phyloP scores from a whole-genome alignment of 2,888 invertebrate genomes.

The Deilephila elpenor region DNA sequence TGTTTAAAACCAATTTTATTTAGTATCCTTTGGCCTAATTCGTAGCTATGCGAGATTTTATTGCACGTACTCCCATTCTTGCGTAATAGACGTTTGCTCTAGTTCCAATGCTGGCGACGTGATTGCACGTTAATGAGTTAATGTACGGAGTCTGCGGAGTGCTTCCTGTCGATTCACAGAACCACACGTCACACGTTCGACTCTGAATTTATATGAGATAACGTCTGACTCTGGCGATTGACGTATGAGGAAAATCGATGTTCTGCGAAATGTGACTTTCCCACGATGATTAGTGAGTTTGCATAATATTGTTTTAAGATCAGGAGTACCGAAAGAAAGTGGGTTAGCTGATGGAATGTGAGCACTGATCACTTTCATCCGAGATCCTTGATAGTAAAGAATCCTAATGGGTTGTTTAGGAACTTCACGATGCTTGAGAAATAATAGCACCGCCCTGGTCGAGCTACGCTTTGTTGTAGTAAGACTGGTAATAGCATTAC shows the following conservation, averaged over 20 bases:
- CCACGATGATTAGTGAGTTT: neutral
- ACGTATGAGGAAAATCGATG: slow-evolving; percentile 27
- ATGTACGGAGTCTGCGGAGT: slow-evolving; percentile 35
- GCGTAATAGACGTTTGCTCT: slow-evolving; percentile 21
- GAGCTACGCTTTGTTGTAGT: too few relatives aligned
- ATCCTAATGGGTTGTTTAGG: neutral
- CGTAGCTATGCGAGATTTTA: neutral
- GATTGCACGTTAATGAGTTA: slow-evolving; percentile 31
- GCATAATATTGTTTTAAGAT: neutral
- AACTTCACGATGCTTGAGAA: too few relatives aligned
- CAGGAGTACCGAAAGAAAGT: neutral
- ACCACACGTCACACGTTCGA: slow-evolving; percentile 44
- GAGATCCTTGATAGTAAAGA: neutral
- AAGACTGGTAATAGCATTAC: too few relatives aligned
- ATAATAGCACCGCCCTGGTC: too few relatives aligned
- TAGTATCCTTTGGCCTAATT: neutral
- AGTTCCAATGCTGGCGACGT: slow-evolving; percentile 28
- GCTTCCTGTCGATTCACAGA: slow-evolving; percentile 63
- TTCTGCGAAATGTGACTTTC: neutral
- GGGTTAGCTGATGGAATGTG: neutral
- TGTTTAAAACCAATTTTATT: too few relatives aligned
- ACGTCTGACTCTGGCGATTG: slow-evolving; percentile 4
- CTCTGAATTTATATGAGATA: slow-evolving; percentile 29
- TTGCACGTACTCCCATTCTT: slow-evolving; percentile 1
- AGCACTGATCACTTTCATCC: neutral